These are phyloP conservation scores for Agrochola lychnidis DNA, from an alignment of 2,888 invertebrate species.

Conservation along the genomic window DNA sequence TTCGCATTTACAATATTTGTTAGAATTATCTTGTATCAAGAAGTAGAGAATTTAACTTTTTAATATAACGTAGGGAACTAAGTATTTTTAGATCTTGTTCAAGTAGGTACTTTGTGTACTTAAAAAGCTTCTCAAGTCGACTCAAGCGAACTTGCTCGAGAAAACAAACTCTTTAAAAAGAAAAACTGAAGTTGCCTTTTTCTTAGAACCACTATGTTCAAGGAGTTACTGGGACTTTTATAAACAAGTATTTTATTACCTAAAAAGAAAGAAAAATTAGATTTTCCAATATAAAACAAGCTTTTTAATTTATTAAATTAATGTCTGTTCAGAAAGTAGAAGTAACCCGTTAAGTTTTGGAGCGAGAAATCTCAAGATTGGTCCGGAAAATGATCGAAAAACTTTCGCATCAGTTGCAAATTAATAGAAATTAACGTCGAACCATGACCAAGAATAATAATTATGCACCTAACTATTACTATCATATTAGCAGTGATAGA, in stretches of 20 bases:
- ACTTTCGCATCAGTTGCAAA: not conserved
- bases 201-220: not conserved
- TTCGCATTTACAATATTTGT: too few species aligned
- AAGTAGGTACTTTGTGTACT: slow-evolving; percentile 20
- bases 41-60: not conserved
- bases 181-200: slow-evolving; percentile 15
- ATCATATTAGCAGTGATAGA: not conserved
- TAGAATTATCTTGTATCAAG: not conserved
- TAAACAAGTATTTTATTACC: slow-evolving; percentile 23
- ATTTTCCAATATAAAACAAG: not conserved
- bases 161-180: slow-evolving; percentile 8
- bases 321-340: not conserved
- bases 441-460: not conserved
- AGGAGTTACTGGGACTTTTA: slow-evolving; percentile 27
- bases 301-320: slow-evolving; percentile 6
- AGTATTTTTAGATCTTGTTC: slow-evolving; percentile 16
- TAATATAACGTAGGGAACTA: too few species aligned
- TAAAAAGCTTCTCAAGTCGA: slow-evolving; percentile 17
- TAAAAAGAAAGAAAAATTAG: not conserved
- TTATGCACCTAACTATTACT: not conserved
- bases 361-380: slow-evolving; percentile 1
- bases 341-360: not conserved
- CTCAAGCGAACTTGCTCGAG: slow-evolving; percentile 13
- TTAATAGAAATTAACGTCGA: not conserved
- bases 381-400: not conserved